Evolutionary conservation across 2,797 vertebrate genomes (phyloP).

Genomic region (Squalus acanthias): DNA sequence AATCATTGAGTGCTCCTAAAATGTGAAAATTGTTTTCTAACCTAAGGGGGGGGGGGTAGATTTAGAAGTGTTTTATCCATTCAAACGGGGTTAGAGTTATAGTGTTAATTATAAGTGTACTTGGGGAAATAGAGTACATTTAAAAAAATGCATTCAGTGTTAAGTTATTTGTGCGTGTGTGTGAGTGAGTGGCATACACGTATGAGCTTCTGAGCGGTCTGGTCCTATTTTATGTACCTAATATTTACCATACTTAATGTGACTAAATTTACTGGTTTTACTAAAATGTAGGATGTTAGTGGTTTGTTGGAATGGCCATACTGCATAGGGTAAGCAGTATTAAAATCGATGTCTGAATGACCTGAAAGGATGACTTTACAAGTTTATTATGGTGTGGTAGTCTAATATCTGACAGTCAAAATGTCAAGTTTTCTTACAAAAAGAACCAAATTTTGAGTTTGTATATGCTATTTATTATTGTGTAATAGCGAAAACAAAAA

Average conservation of each 20-base stretch:
- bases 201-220: not conserved
- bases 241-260: not conserved
- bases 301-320: not conserved
- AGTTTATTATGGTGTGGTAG: not conserved
- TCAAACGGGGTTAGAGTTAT: too few species aligned
- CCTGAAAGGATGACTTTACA: not conserved
- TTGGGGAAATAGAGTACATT: not conserved
- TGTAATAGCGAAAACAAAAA: not conserved
- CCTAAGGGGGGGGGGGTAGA: not conserved
- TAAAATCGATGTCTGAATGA: not conserved
- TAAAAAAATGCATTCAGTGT: not conserved
- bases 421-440: not conserved
- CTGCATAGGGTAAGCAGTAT: not conserved
- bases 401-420: not conserved
- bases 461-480: not conserved
- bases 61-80: not conserved
- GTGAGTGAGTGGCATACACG: not conserved
- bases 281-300: not conserved
- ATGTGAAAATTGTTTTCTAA: not conserved
- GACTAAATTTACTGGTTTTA: not conserved
- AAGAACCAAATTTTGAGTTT: not conserved
- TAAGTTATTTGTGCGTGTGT: not conserved
- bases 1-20: not conserved
- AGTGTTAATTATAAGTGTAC: not conserved
- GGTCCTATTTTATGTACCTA: not conserved